Base-by-base conservation (phyloP, 1,140 invertebrate species). In the Schlechtendalia chinensis region DNA sequence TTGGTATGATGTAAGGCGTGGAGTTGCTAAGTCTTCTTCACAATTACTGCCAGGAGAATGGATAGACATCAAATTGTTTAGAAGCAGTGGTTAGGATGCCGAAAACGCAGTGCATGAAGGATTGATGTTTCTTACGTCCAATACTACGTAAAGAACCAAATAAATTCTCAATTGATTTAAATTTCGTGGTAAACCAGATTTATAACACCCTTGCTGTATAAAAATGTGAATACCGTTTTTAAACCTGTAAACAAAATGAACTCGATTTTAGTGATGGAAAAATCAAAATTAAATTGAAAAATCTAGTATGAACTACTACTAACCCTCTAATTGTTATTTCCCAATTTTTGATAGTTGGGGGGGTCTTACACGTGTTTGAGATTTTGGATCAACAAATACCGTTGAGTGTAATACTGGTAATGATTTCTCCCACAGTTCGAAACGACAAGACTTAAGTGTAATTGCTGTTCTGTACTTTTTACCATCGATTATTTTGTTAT, bases 281-380 rank as follows among this genome's bases (percentile, higher is more conserved):
- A 5, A n/a, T n/a, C n/a, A n/a, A 53, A 45, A n/a, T 56, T 12
- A 6, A 56, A 56, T 56, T 56, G 2, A 56, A 56, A 56, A n/a
- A n/a, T 56, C 5, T 56, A 56, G 12, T n/a, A 5, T 56, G 17
- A 56, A 56, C 54, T n/a, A 56, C 54, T 56, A 53, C n/a, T n/a
- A n/a, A 53, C n/a, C 50, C 50, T 53, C 50, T 56, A n/a, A 56
- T n/a, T n/a, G 54, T 56, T 56, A n/a, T n/a, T 56, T n/a, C n/a
- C 19, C 54, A 56, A 56, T 56, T 56, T 56, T 56, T 56, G 5
- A 56, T 22, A 56, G 19, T n/a, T n/a, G 54, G 19, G n/a, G n/a
- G 5, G 54, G 54, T 56, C 17, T 56, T 53, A 16, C 12, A 56
- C 54, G 17, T 56, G 5, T 56, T 56, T 56, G 17, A 56, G 19